A percentile compares a stretch with the other conserved stretches of the same genome.
Conservation (phyloP, 2,797 vertebrate genomes). For the Helostoma temminkii region DNA sequence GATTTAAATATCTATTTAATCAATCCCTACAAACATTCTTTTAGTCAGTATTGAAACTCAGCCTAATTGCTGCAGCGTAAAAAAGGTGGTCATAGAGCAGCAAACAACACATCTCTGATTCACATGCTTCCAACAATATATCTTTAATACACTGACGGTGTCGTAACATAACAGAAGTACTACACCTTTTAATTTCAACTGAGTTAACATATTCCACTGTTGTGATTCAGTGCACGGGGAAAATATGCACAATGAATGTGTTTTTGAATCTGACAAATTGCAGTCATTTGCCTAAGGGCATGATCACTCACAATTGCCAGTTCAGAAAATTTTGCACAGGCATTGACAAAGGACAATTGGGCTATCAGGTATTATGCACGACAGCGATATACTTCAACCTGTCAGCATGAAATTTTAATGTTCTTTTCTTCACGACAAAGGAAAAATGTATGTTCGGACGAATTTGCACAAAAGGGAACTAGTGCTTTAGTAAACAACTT, state of each 20-base stretch:
- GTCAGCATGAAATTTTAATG: constrained; percentile 27
- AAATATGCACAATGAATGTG: constrained; percentile 42
- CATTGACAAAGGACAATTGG: constrained; percentile 44
- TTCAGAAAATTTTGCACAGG: constrained; percentile 31
- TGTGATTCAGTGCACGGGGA: constrained; percentile 1
- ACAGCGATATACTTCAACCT: constrained; percentile 30
- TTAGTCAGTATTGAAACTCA: constrained; percentile 26
- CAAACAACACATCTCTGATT: constrained; percentile 22
- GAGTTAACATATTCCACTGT: constrained; percentile 12
- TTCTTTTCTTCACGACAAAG: not conserved
- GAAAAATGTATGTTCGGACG: constrained; percentile 5
- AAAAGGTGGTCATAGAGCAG: constrained; percentile 11
- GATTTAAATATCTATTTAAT: constrained; percentile 5
- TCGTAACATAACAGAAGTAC: constrained; percentile 10
- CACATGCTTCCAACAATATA: constrained; percentile 12
- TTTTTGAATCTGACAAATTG: constrained; percentile 51
- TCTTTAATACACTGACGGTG: constrained; percentile 17
- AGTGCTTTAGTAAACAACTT: not conserved
- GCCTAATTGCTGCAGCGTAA: not conserved
- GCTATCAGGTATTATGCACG: constrained; percentile 39
- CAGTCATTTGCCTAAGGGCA: constrained; percentile 47
- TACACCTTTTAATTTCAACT: constrained; percentile 15
- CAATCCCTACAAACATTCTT: not conserved
- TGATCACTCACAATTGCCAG: constrained; percentile 51
- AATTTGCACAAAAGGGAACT: not conserved